Evolutionary conservation across 2,113 vertebrate species (phyloP).

Genomic region (Bufo gargarizans): DNA sequence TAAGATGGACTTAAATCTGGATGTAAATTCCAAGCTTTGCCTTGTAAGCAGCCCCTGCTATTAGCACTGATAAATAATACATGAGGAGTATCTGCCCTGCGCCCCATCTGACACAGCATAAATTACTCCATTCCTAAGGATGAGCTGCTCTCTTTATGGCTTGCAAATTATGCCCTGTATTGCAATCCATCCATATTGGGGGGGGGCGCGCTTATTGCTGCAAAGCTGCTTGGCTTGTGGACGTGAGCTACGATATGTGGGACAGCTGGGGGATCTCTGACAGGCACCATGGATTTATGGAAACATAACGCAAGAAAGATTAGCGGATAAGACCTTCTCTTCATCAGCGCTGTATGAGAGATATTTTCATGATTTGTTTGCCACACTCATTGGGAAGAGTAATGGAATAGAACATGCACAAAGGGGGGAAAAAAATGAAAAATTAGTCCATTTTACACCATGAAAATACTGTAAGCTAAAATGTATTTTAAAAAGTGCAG

Average conservation of each 20-base stretch:
- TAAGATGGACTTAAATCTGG: neutral
- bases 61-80: conserved; percentile 6
- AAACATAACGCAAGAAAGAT: conserved; percentile 7
- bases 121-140: neutral
- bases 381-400: neutral
- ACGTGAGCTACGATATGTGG: neutral
- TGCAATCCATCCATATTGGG: conserved; percentile 26
- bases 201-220: neutral
- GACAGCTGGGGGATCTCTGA: neutral
- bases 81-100: neutral
- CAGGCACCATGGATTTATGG: neutral
- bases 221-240: conserved; percentile 25
- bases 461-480: too few relatives aligned
- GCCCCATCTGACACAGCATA: neutral
- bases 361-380: neutral
- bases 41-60: neutral
- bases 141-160: neutral
- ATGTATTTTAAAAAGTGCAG: too few relatives aligned
- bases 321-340: neutral
- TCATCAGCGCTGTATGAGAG: neutral
- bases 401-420: too few relatives aligned
- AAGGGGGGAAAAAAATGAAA: too few relatives aligned
- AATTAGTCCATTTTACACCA: too few relatives aligned
- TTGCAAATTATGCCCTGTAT: neutral
- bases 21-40: neutral